Percentiles rank a stretch among this genome's conserved stretches.
Conservation (phyloP, 2,888 invertebrate genomes). For the Acronicta aceris region DNA sequence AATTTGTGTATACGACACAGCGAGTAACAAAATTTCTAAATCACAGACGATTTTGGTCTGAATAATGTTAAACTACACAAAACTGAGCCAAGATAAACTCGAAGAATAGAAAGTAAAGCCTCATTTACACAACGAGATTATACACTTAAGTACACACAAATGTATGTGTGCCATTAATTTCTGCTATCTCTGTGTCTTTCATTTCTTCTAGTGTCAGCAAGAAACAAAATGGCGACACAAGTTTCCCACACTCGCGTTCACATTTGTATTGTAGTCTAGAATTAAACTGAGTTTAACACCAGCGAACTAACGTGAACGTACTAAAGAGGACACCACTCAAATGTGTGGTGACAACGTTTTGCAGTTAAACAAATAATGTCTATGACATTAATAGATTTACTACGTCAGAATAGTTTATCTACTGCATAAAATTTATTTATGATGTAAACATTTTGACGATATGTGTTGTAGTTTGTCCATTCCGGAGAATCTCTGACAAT, state of each 20-base stretch:
- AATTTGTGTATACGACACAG: no score
- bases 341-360: conserved; percentile 6
- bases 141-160: conserved; percentile 12
- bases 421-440: conserved; percentile 4
- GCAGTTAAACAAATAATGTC: conserved; percentile 20
- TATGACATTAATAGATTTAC: conserved; percentile 27
- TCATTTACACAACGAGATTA: conserved; percentile 18
- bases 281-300: conserved; percentile 45
- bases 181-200: conserved; percentile 36
- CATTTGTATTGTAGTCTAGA: conserved; percentile 39
- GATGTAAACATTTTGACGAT: conserved; percentile 11
- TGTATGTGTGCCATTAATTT: conserved; percentile 31
- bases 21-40: no score
- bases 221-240: conserved; percentile 32
- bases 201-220: conserved; percentile 29
- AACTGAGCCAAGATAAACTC: not conserved
- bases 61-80: not conserved
- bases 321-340: conserved; percentile 8
- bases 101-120: conserved; percentile 15
- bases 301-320: conserved; percentile 6
- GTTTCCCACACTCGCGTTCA: conserved; percentile 37
- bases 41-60: not conserved
- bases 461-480: not conserved
- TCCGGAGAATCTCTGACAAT: no score
- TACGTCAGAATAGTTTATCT: conserved; percentile 23